Percentiles rank a stretch among this genome's conserved stretches.
These are phyloP conservation scores for Esox lucius DNA, from an alignment of 2,797 vertebrate genomes.

Conservation along the genomic window DNA sequence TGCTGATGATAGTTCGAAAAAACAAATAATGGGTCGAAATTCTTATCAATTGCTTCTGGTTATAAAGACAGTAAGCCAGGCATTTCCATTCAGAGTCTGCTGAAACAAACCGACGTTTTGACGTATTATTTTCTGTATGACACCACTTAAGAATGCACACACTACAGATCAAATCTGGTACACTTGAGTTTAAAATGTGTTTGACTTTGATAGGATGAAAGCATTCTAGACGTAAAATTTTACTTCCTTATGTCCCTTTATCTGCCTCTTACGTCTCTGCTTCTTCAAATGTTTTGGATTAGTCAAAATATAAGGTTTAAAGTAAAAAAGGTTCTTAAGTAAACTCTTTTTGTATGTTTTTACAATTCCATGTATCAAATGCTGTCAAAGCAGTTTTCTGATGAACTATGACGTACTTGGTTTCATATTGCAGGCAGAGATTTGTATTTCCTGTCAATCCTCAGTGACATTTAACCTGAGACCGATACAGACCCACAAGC, in stretches of 20 bases:
- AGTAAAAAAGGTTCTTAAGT: neutral
- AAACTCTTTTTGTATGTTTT: neutral
- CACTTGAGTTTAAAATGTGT: neutral
- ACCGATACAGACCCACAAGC: neutral
- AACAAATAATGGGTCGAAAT: constrained; percentile 18
- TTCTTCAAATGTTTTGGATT: neutral
- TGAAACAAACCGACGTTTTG: constrained; percentile 8
- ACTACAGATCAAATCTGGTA: neutral
- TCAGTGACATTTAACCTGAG: constrained; percentile 8
- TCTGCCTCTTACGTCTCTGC: neutral
- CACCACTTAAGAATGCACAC: neutral
- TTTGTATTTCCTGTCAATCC: neutral
- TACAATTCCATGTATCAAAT: neutral
- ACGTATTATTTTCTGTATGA: constrained; percentile 1
- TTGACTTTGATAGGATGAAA: neutral
- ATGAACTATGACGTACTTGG: neutral
- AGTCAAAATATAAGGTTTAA: neutral
- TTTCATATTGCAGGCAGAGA: neutral
- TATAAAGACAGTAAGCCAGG: constrained; percentile 9
- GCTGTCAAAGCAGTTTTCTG: neutral
- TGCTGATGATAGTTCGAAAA: constrained; percentile 10
- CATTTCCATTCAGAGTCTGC: constrained; percentile 11
- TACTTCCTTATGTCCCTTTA: neutral
- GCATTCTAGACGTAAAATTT: neutral
- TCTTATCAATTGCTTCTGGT: constrained; percentile 11